Percentiles rank a stretch among this genome's conserved stretches.
Evolutionary conservation across 1,140 invertebrate species (phyloP).

Genomic region (Drosophila pseudoananassae): DNA sequence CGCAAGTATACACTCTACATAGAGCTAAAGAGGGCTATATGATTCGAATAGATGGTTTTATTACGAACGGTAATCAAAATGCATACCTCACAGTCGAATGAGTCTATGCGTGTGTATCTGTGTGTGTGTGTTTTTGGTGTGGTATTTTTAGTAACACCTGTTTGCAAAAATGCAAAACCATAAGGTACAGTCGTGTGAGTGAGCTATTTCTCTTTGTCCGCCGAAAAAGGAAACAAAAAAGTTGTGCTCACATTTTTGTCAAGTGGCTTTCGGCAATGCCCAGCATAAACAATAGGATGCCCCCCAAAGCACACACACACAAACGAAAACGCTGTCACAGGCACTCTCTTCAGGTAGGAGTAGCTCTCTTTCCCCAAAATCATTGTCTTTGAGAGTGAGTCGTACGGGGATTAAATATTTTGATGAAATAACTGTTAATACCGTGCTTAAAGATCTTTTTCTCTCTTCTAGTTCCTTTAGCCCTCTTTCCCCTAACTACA

Average conservation of each 20-base stretch:
- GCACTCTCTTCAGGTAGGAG: constrained; percentile 3
- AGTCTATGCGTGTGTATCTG: background rate
- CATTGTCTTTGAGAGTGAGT: too few relatives aligned
- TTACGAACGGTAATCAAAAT: constrained; percentile 12
- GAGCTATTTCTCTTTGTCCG: constrained; percentile 49
- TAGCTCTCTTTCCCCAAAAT: constrained; percentile 12
- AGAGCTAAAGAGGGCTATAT: background rate
- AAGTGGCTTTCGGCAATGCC: constrained; percentile 75
- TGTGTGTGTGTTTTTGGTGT: constrained; percentile 13
- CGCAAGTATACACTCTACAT: constrained; percentile 7
- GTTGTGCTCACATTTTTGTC: constrained; percentile 58
- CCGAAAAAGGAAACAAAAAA: constrained; percentile 21
- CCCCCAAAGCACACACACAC: constrained; percentile 16
- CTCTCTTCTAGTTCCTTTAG: too few relatives aligned
- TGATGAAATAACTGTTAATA: background rate
- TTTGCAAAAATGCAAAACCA: constrained; percentile 24
- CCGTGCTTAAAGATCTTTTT: too few relatives aligned
- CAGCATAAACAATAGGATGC: constrained; percentile 65
- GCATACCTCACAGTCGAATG: constrained; percentile 22
- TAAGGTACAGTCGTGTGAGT: constrained; percentile 9
- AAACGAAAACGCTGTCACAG: background rate
- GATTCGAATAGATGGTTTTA: background rate
- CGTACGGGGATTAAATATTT: background rate
- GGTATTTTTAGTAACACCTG: constrained; percentile 65
- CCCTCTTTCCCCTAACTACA: too few relatives aligned